These are phyloP conservation scores for Cynaeus angustus DNA, from an alignment of 2,888 invertebrate genomes.

Conservation along the genomic window DNA sequence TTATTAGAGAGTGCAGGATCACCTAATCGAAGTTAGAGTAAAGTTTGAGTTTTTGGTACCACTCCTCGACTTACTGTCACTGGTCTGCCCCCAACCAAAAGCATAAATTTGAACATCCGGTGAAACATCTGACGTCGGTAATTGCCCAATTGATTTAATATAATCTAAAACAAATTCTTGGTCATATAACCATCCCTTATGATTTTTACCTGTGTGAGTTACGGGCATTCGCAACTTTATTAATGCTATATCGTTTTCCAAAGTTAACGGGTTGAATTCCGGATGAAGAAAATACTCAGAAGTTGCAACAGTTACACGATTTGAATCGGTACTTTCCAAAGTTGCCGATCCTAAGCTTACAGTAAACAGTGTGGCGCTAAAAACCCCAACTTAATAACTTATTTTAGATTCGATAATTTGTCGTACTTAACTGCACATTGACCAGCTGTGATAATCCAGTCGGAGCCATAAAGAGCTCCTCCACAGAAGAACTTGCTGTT, in stretches of 20 bases:
- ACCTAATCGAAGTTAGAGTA: neutral
- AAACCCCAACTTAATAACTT: neutral
- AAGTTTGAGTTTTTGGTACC: neutral
- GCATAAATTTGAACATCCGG: neutral
- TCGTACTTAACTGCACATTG: constrained; percentile 26
- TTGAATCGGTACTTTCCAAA: neutral
- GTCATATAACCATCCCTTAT: too few relatives aligned
- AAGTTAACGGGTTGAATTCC: constrained; percentile 13
- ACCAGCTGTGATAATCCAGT: constrained; percentile 25
- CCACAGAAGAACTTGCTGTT: constrained; percentile 22
- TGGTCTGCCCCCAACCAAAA: constrained; percentile 3
- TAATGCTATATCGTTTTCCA: constrained; percentile 29
- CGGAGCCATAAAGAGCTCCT: constrained; percentile 6
- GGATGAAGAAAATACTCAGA: constrained; percentile 25
- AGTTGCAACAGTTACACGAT: constrained; percentile 14
- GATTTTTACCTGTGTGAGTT: neutral
- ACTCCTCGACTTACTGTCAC: neutral
- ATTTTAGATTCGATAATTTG: neutral
- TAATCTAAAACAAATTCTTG: neutral
- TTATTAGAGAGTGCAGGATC: neutral
- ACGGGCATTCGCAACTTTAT: constrained; percentile 22
- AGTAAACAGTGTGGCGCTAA: constrained; percentile 20
- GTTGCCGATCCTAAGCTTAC: constrained; percentile 14
- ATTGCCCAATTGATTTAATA: neutral
- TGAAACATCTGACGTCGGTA: neutral